Conservation (phyloP, 2,113 vertebrate genomes). For the Ahaetulla prasina region DNA sequence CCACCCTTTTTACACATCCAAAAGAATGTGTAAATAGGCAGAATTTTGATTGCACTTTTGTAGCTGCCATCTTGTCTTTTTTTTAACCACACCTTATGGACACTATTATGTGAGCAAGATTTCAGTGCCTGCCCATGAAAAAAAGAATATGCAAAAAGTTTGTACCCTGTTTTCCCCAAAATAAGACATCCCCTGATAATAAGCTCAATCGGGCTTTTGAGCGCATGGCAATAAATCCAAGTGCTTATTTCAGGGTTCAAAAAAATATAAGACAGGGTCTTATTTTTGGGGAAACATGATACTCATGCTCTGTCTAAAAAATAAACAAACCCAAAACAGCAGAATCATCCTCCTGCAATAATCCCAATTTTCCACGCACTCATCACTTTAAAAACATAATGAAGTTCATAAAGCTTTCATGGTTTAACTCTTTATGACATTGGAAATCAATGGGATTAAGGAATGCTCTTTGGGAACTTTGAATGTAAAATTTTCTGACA, state of each 20-base stretch:
- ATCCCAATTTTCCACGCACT: neutral
- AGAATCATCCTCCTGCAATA: neutral
- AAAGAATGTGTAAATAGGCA: neutral
- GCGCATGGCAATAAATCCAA: no score
- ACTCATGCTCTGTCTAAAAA: neutral
- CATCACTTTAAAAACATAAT: conserved; percentile 16
- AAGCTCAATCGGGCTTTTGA: no score
- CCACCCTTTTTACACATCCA: neutral
- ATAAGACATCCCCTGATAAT: no score
- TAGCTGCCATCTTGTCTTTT: neutral
- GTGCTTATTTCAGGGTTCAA: no score
- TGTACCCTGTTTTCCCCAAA: no score
- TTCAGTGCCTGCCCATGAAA: neutral
- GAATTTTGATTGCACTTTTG: neutral
- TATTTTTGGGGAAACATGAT: no score
- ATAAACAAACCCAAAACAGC: neutral
- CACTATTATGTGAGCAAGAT: neutral
- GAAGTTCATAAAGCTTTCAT: neutral
- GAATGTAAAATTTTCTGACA: neutral
- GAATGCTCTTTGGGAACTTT: neutral
- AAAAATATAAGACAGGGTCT: no score
- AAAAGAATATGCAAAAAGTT: neutral
- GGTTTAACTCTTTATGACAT: conserved; percentile 3
- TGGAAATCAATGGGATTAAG: conserved; percentile 20
- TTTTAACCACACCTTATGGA: neutral